These are phyloP conservation scores for Cryptophagus acutangulus DNA, from an alignment of 2,888 invertebrate species.

Conservation along the genomic window DNA sequence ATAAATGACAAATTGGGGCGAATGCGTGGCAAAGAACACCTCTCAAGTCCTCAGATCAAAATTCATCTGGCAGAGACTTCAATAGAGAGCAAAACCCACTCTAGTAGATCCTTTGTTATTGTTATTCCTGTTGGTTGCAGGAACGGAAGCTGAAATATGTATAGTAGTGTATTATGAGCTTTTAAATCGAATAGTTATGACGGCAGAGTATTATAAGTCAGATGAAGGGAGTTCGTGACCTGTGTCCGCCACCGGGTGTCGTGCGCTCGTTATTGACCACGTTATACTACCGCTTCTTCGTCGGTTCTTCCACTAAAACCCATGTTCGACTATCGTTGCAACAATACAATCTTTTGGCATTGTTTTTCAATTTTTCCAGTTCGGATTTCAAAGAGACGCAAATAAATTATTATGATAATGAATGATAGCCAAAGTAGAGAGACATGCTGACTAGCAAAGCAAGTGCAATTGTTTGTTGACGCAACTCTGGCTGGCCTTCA, in stretches of 20 bases:
- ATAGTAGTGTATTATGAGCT: constrained; percentile 27
- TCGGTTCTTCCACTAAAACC: constrained; percentile 16
- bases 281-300: constrained; percentile 27
- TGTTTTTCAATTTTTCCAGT: too few relatives aligned
- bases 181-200: constrained; percentile 30
- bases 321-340: neutral
- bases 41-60: too few relatives aligned
- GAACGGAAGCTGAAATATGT: constrained; percentile 32
- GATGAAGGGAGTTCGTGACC: constrained; percentile 34
- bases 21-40: too few relatives aligned
- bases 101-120: too few relatives aligned
- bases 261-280: constrained; percentile 34
- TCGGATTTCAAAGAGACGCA: too few relatives aligned
- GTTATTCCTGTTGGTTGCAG: constrained; percentile 9
- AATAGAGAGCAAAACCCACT: too few relatives aligned
- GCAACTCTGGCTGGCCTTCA: constrained; percentile 34
- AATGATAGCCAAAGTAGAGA: constrained; percentile 19
- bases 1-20: neutral
- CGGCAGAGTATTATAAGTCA: constrained; percentile 25
- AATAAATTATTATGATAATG: constrained; percentile 26
- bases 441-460: constrained; percentile 37
- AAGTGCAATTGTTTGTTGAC: constrained; percentile 33
- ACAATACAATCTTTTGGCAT: neutral
- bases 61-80: too few relatives aligned
- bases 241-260: constrained; percentile 32